These are phyloP conservation scores for Melanerpes formicivorus DNA, from an alignment of 2,113 vertebrate genomes.

Conservation along the genomic window DNA sequence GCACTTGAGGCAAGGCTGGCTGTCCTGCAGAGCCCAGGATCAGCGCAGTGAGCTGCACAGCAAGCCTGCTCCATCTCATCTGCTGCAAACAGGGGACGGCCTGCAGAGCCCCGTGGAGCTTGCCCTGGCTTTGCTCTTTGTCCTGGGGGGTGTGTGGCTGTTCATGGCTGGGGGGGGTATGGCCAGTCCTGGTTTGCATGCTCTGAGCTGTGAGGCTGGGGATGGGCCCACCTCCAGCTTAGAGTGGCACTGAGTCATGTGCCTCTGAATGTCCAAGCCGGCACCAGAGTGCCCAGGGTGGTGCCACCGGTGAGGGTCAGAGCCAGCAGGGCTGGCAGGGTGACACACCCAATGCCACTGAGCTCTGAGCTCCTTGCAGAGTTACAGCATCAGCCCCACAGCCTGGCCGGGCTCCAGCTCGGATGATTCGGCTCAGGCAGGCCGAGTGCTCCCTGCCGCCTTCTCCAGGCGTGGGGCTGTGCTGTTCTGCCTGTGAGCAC, in stretches of 20 bases:
- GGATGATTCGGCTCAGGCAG: neutral
- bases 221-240: neutral
- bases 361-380: conserved; percentile 18
- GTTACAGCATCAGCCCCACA: neutral
- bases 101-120: neutral
- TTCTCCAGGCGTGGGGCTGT: neutral
- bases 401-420: conserved; percentile 42
- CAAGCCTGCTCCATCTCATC: fast-evolving
- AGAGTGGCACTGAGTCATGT: neutral
- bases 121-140: neutral
- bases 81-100: neutral
- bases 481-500: neutral
- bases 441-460: neutral
- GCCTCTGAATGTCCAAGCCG: neutral
- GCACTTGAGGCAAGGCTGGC: neutral
- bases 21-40: neutral
- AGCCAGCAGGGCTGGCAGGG: neutral
- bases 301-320: neutral
- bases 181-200: neutral
- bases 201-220: neutral
- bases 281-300: fast-evolving
- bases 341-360: neutral
- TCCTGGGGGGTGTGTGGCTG: neutral
- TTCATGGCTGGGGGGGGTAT: fast-evolving
- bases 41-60: neutral